These are phyloP conservation scores for Ophion ventricosus DNA, from an alignment of 2,888 invertebrate genomes.

Conservation along the genomic window DNA sequence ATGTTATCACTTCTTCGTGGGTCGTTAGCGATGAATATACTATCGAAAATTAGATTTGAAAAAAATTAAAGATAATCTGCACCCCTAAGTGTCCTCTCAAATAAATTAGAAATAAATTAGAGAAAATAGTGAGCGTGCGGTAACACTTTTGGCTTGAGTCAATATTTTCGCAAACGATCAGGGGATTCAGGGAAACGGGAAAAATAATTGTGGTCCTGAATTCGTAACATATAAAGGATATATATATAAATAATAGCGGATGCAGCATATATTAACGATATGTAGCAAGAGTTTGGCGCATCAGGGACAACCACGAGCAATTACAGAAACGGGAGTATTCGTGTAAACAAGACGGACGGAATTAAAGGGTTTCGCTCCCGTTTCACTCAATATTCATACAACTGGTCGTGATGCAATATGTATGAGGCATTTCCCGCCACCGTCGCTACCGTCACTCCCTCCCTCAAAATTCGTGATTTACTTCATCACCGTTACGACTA, in stretches of 20 bases:
- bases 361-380: conserved; percentile 54
- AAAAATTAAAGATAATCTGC: no score
- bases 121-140: no score
- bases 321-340: conserved; percentile 55
- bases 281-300: conserved; percentile 40
- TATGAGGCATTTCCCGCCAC: conserved; percentile 31
- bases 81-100: no score
- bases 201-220: background rate
- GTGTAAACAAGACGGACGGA: conserved; percentile 63
- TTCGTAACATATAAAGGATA: no score
- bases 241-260: no score
- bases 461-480: conserved; percentile 3
- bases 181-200: background rate
- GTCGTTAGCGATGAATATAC: no score
- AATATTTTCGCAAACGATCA: no score
- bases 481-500: conserved; percentile 18
- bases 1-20: no score
- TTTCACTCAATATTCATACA: conserved; percentile 52
- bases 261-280: conserved; percentile 20
- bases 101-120: no score
- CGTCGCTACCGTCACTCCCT: background rate
- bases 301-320: conserved; percentile 58
- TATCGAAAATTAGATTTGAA: no score
- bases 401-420: conserved; percentile 40
- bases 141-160: no score